A percentile compares a stretch with the other conserved stretches of the same genome.
These are phyloP conservation scores for Chrysodeixis includens DNA, from an alignment of 2,888 invertebrate species.

Conservation along the genomic window DNA sequence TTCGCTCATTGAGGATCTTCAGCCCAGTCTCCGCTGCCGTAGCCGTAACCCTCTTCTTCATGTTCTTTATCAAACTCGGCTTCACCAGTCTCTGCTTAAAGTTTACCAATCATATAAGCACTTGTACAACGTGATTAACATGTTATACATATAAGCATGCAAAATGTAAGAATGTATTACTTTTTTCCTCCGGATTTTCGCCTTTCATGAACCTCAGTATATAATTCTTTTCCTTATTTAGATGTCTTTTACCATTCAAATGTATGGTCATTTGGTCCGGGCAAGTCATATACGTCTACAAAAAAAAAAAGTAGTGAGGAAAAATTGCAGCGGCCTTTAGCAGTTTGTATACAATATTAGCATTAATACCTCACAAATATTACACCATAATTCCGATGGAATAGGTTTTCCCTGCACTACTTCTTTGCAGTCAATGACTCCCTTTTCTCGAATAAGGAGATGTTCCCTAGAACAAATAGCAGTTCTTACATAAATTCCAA, in stretches of 20 bases:
- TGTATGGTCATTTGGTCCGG: conserved; percentile 90
- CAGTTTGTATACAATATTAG: not conserved
- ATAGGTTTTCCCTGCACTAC: conserved; percentile 45
- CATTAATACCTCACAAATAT: conserved; percentile 77
- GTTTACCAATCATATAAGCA: not conserved
- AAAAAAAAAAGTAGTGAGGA: conserved; percentile 26
- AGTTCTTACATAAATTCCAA: not conserved
- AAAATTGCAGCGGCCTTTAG: not conserved
- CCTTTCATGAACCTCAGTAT: conserved; percentile 80
- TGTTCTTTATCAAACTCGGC: not conserved
- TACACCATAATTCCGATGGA: conserved; percentile 74
- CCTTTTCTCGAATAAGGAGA: conserved; percentile 81
- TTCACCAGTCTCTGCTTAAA: not conserved
- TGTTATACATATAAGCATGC: not conserved
- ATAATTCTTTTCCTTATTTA: conserved; percentile 84
- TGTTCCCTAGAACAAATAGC: conserved; percentile 62
- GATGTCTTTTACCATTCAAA: conserved; percentile 89
- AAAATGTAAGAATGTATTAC: conserved; percentile 13
- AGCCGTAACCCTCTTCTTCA: conserved; percentile 62
- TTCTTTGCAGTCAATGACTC: conserved; percentile 51
- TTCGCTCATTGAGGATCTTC: conserved; percentile 33
- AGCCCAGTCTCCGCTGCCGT: conserved; percentile 67
- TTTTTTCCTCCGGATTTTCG: conserved; percentile 14
- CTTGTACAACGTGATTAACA: too few relatives aligned
- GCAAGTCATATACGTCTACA: conserved; percentile 86